Evolutionary conservation across 2,113 vertebrate genomes (phyloP), one percentile per base, ranked within the genome.

Genomic region (Rhagologus leucostigma): DNA sequence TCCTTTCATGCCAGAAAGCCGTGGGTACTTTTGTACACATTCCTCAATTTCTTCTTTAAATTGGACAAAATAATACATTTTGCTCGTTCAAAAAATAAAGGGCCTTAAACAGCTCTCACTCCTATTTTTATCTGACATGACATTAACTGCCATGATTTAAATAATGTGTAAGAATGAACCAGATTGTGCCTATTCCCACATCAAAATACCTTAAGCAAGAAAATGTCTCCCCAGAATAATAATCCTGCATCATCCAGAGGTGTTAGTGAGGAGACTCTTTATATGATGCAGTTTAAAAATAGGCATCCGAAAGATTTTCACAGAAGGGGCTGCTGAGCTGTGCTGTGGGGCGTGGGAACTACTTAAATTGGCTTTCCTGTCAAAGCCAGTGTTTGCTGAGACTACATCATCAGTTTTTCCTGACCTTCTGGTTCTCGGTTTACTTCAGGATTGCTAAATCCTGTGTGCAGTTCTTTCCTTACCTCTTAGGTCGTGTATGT

Each of bases 361-460:
- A 32, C 89, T 92, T 30, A 35, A 69, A 46, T 47, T 42, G 55
- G 50, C 79, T 90, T 67, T 86, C 26, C 63, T 89, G 86, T 69
- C 67, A 80, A 50, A 92, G 69, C 30, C 77, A 75, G 65, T n/a
- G 69, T 75, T 94, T 87, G 67, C 81, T 91, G 95, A 87, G 94
- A 50, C 84, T 68, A 6, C 74, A 41, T 55, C 87, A 44, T 79
- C 84, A 73, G 39, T 42, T 79, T 88, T 69, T 85, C 75, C 39
- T 69, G 71, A 74, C 85, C 57, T 85, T 59, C 55, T 74, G 47
- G 11, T 47, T 90, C 87, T 84, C 81, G 8, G 0, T 81, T 71
- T 75, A 29, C 73, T 91, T 81, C 52, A 39, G 17, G 12, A 52
- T 64, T 79, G 77, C 73, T 37, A 5, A 93, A 52, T 78, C 75